These are phyloP conservation scores for Ornithoptera alexandrae DNA, from an alignment of 2,888 invertebrate genomes.

Conservation along the genomic window DNA sequence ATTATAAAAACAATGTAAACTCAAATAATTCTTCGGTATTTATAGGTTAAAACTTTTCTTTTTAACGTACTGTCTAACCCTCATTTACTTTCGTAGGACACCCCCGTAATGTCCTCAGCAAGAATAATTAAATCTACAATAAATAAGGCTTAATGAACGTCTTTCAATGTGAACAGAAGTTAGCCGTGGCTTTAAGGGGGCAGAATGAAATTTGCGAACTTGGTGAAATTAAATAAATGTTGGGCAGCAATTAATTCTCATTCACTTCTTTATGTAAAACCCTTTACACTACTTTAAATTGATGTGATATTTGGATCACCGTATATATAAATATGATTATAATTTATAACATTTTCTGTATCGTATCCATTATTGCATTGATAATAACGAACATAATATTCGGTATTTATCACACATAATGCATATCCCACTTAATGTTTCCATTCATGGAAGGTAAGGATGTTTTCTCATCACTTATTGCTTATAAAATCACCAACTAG, in stretches of 20 bases:
- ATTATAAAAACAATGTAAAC: neutral
- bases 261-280: constrained; percentile 23
- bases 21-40: neutral
- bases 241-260: constrained; percentile 26
- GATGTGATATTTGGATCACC: neutral
- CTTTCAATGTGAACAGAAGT: constrained; percentile 30
- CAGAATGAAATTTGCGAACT: constrained; percentile 29
- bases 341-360: neutral
- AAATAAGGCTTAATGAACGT: constrained; percentile 30
- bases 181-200: constrained; percentile 27
- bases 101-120: constrained; percentile 19
- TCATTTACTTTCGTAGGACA: constrained; percentile 14
- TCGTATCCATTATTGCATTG: too few species aligned
- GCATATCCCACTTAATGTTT: too few species aligned
- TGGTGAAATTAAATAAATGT: constrained; percentile 29
- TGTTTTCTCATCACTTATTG: neutral
- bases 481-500: neutral
- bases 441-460: neutral
- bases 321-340: neutral
- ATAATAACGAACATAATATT: too few species aligned
- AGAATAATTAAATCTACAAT: constrained; percentile 30
- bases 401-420: too few species aligned
- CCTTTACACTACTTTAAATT: constrained; percentile 13
- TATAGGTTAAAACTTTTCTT: neutral
- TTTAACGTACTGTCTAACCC: constrained; percentile 10